Evolutionary conservation across 2,797 vertebrate genomes (phyloP).

Genomic region (Molossus molossus): DNA sequence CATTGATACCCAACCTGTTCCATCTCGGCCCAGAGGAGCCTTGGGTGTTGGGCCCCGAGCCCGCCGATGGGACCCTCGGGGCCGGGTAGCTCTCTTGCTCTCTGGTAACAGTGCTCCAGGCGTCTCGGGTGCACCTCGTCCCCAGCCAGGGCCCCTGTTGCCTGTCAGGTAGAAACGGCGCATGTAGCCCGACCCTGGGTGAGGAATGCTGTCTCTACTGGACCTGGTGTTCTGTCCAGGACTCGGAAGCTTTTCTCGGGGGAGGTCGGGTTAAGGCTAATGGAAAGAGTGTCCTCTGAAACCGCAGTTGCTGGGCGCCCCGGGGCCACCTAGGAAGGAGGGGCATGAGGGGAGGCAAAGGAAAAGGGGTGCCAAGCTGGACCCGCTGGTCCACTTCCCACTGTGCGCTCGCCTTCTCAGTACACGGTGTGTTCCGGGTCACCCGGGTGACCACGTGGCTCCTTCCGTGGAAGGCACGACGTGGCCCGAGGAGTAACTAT

Average conservation of each 20-base stretch:
- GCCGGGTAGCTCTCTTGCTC: not conserved
- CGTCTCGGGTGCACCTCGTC: too few relatives aligned
- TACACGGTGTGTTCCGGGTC: accelerated
- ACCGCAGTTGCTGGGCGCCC: not conserved
- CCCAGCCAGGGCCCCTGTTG: not conserved
- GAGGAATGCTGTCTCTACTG: not conserved
- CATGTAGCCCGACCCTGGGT: not conserved
- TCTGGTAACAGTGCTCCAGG: not conserved
- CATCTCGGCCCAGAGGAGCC: not conserved
- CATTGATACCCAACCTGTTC: accelerated
- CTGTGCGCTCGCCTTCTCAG: accelerated
- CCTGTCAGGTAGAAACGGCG: not conserved
- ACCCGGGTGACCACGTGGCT: accelerated
- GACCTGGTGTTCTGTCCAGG: not conserved
- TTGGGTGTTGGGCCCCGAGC: not conserved
- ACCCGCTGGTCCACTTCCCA: accelerated
- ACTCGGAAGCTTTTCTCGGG: not conserved
- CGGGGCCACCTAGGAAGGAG: not conserved
- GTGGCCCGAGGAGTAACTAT: not conserved
- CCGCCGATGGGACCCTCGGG: accelerated
- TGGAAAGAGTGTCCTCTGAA: not conserved
- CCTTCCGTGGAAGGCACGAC: not conserved
- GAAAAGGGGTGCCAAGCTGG: accelerated
- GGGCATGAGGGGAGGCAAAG: not conserved
- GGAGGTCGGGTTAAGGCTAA: not conserved